Evolutionary conservation across 2,797 vertebrate species (phyloP), one percentile per base, ranked within the genome.

Genomic region (Iguana delicatissima): DNA sequence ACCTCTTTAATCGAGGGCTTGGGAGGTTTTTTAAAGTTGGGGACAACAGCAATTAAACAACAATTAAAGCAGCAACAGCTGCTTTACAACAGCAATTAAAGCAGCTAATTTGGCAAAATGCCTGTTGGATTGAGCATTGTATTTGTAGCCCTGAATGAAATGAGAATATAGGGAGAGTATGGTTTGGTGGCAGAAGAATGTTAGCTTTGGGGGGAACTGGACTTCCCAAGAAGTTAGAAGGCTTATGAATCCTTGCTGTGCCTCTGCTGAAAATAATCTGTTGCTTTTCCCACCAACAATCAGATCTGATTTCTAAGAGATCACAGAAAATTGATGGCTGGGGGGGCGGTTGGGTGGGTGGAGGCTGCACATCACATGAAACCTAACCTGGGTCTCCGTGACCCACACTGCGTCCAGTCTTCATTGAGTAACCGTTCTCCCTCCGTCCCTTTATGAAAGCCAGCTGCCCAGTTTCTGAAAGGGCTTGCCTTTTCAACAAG

Each of bases 401-500:
- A 87, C 86, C 86, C 13, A 14, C 10, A 2, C 57, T 16, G 14
- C 7, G 14, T 77, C 32, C 12, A 14, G 2, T 26, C 14, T 42
- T 32, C n/a, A 57, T 57, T 57, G 18, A 35, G 62, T 13, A 6
- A 52, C 12, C 1, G 6, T 0, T 12, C 3, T 35, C 59, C 6
- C 5, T 10, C 29, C 55, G 16, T 22, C 20, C 13, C 62, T 79
- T 64, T 22, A n/a, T 14, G 12, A 52, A 22, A 50, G 18, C 29
- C 81, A 89, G 69, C 55, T 84, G 69, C 55, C 29, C 69, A 4
- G 7, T 74, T 84, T 46, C 80, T 4, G 38, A 73, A 76, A 89
- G 32, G 55, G 38, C 55, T 42, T 77, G 26, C 9, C 55, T 69
- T 84, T 89, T 76, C 80, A 84, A 50, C 80, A 84, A 76, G 81